Evolutionary conservation across 2,113 vertebrate species (phyloP).

Genomic region (Equus przewalskii): DNA sequence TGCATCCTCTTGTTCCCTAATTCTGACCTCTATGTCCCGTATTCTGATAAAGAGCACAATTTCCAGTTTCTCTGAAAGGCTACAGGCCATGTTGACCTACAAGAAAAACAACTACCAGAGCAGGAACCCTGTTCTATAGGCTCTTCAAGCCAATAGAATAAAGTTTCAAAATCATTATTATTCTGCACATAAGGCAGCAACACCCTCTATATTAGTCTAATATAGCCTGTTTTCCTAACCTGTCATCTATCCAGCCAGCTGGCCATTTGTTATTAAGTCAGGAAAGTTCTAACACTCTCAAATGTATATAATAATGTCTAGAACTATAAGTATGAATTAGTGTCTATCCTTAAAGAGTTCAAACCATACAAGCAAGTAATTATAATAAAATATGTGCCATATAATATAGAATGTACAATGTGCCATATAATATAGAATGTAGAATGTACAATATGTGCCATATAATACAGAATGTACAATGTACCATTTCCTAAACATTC

Average conservation of each 20-base stretch:
- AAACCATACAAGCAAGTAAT: slow-evolving; percentile 13
- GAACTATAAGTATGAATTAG: background rate
- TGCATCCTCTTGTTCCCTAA: background rate
- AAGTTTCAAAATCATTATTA: background rate
- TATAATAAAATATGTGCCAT: background rate
- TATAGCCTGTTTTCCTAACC: background rate
- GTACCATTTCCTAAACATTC: slow-evolving; percentile 38
- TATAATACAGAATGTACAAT: background rate
- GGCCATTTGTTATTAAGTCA: background rate
- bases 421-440: background rate
- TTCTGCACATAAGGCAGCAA: background rate
- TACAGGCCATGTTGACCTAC: background rate
- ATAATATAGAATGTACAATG: background rate
- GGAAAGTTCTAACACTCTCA: background rate
- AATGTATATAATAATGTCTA: background rate
- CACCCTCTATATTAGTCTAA: background rate
- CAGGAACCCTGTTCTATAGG: background rate
- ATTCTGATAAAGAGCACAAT: background rate
- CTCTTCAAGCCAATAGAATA: background rate
- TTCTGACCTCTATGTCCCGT: background rate
- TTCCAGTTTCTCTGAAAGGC: background rate
- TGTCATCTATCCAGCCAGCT: background rate
- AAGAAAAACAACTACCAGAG: background rate
- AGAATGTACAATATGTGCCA: background rate
- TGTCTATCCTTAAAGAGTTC: slow-evolving; percentile 32